Percentiles rank a stretch among this genome's conserved stretches.
phyloP scores from a whole-genome alignment of 1,140 invertebrate genomes.

The Patella vulgata region DNA sequence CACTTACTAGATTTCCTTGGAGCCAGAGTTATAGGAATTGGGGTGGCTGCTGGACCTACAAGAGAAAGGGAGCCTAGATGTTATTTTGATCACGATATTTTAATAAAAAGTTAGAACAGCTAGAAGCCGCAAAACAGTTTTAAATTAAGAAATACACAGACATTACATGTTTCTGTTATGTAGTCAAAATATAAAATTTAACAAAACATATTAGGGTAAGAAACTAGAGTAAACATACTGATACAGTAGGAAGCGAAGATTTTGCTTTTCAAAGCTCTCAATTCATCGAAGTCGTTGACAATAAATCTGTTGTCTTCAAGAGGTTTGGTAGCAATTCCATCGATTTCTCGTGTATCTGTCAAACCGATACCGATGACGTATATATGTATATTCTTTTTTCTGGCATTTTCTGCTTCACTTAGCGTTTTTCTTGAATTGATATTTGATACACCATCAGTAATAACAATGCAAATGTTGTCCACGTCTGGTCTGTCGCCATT shows the following conservation, averaged over 20 bases:
- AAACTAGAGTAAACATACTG: constrained; percentile 26
- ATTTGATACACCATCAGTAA: constrained; percentile 57
- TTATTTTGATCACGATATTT: too few relatives aligned
- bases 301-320: constrained; percentile 30
- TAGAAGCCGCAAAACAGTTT: too few relatives aligned
- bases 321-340: constrained; percentile 36
- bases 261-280: constrained; percentile 22
- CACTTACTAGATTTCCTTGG: too few relatives aligned
- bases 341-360: constrained; percentile 33
- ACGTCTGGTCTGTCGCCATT: constrained; percentile 47
- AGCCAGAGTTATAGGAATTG: too few relatives aligned
- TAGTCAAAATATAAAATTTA: too few relatives aligned
- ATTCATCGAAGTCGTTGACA: constrained; percentile 38
- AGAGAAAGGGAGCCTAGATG: too few relatives aligned
- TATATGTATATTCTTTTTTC: constrained; percentile 33
- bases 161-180: too few relatives aligned
- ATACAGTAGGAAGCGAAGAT: constrained; percentile 35
- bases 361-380: constrained; percentile 39
- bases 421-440: constrained; percentile 43
- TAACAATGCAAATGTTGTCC: constrained; percentile 42
- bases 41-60: too few relatives aligned
- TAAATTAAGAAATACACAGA: too few relatives aligned
- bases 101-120: too few relatives aligned
- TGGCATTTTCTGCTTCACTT: constrained; percentile 32
- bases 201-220: too few relatives aligned